Conservation (phyloP, 2,888 invertebrate species). For the Drosophila kokeensis region DNA sequence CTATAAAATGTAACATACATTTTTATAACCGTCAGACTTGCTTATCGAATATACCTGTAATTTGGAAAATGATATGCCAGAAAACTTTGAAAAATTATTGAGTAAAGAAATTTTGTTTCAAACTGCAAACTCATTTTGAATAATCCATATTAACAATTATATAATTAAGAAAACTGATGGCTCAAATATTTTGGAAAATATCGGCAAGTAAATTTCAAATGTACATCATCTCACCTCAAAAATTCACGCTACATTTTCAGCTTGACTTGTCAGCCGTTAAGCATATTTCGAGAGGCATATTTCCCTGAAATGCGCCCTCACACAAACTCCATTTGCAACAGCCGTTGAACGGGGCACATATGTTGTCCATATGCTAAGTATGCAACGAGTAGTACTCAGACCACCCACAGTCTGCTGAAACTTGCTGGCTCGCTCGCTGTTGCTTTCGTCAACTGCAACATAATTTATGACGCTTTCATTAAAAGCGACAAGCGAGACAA, state of each 20-base stretch:
- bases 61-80: neutral
- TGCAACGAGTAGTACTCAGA: slow-evolving; percentile 22
- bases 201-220: neutral
- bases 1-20: neutral
- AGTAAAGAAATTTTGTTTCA: neutral
- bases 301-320: neutral
- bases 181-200: neutral
- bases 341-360: slow-evolving; percentile 43
- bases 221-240: slow-evolving; percentile 11
- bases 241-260: slow-evolving; percentile 28
- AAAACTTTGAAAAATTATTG: neutral
- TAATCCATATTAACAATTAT: no score
- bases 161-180: neutral
- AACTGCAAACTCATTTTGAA: no score
- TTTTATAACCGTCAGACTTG: neutral
- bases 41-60: neutral
- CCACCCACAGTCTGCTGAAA: slow-evolving; percentile 25
- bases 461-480: slow-evolving; percentile 84
- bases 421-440: slow-evolving; percentile 43
- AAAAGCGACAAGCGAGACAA: slow-evolving; percentile 80
- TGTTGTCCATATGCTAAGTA: slow-evolving; percentile 70
- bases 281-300: slow-evolving; percentile 26
- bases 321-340: slow-evolving; percentile 26
- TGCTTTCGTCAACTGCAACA: slow-evolving; percentile 83
- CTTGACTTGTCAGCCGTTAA: slow-evolving; percentile 36